These are phyloP conservation scores for Deilephila porcellus DNA, from an alignment of 2,888 invertebrate genomes.

Conservation along the genomic window DNA sequence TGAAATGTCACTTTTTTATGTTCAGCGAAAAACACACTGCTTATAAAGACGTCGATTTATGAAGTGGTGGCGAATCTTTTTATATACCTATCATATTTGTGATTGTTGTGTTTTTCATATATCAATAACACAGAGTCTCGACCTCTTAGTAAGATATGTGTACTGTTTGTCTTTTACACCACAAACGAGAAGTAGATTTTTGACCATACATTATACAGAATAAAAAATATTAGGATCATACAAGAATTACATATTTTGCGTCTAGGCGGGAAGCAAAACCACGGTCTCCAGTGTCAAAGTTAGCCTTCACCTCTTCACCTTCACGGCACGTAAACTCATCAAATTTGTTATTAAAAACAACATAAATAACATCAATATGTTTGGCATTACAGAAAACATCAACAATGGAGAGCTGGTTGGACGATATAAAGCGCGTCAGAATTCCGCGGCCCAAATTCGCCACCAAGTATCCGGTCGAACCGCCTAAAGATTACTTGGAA, in stretches of 20 bases:
- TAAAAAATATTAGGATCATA: not conserved
- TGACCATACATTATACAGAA: not conserved
- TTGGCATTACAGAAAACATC: conserved; percentile 18
- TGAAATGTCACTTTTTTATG: conserved; percentile 1
- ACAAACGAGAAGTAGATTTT: too few relatives aligned
- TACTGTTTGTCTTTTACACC: too few relatives aligned
- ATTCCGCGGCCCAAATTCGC: conserved; percentile 94
- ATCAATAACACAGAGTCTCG: too few relatives aligned
- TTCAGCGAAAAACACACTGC: not conserved
- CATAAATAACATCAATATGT: not conserved
- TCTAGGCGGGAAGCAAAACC: too few relatives aligned
- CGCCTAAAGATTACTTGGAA: conserved; percentile 91
- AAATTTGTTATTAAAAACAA: not conserved
- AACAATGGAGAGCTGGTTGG: conserved; percentile 93
- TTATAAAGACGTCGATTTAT: not conserved
- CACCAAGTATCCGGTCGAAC: conserved; percentile 88
- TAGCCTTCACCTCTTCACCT: too few relatives aligned
- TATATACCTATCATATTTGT: not conserved
- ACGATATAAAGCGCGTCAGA: conserved; percentile 92
- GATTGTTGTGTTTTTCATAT: too few relatives aligned
- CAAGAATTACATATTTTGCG: too few relatives aligned
- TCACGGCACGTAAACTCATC: too few relatives aligned
- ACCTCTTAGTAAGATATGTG: too few relatives aligned
- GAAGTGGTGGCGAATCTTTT: not conserved
- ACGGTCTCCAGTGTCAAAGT: too few relatives aligned